Evolutionary conservation across 2,888 invertebrate species (phyloP).

Genomic region (Lasioglossum villosulum): DNA sequence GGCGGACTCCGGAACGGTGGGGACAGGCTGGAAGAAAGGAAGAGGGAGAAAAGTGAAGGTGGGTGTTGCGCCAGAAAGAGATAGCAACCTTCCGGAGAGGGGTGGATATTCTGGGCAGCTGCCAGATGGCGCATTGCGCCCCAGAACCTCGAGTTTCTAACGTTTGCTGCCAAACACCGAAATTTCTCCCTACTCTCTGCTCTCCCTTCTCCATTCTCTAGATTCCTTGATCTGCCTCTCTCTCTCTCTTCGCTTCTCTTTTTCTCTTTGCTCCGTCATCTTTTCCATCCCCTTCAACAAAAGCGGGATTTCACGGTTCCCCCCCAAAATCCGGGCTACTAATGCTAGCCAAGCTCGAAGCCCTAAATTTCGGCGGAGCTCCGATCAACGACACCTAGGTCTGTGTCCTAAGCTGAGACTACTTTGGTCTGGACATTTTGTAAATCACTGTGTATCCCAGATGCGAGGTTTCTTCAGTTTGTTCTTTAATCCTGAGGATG

Average conservation of each 20-base stretch:
- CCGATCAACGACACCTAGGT: slow-evolving; percentile 55
- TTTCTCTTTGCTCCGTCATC: neutral
- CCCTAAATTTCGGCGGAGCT: slow-evolving; percentile 54
- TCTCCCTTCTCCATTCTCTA: neutral
- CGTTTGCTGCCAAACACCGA: slow-evolving; percentile 70
- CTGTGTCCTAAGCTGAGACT: slow-evolving; percentile 39
- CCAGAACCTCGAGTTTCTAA: slow-evolving; percentile 68
- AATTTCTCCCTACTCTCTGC: slow-evolving; percentile 41
- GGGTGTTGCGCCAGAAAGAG: slow-evolving; percentile 41
- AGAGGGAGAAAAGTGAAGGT: slow-evolving; percentile 36
- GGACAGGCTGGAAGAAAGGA: slow-evolving; percentile 3
- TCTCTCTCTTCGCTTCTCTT: neutral
- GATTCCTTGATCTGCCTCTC: neutral
- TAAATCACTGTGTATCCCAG: neutral
- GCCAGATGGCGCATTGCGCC: slow-evolving; percentile 79
- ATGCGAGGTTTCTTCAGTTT: slow-evolving; percentile 5
- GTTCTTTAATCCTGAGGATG: neutral
- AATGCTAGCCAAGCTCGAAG: slow-evolving; percentile 38
- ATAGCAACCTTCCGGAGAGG: slow-evolving; percentile 34
- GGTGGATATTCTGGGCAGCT: slow-evolving; percentile 74
- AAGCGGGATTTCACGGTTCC: slow-evolving; percentile 48
- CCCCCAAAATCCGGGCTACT: slow-evolving; percentile 55
- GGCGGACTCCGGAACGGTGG: neutral
- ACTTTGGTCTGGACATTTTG: slow-evolving; percentile 33
- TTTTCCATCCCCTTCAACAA: slow-evolving; percentile 8